Evolutionary conservation across 2,113 vertebrate species (phyloP).

Genomic region (Lepus americanus): DNA sequence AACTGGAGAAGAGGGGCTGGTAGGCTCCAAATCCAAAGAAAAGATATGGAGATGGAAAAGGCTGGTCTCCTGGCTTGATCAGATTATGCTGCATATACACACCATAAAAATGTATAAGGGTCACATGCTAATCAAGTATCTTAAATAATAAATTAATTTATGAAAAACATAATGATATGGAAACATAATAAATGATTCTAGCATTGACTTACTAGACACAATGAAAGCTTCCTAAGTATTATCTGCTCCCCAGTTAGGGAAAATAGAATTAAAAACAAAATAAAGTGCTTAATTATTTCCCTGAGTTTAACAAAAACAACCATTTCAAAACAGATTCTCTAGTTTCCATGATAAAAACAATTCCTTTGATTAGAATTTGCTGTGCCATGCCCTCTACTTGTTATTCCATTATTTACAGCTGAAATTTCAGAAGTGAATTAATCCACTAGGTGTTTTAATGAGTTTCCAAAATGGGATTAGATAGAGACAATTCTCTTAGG

Average conservation of each 20-base stretch:
- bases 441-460: constrained; percentile 84
- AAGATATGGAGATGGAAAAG: too few relatives aligned
- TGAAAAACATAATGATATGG: too few relatives aligned
- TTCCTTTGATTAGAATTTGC: constrained; percentile 64
- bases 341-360: not conserved
- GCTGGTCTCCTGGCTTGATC: too few relatives aligned
- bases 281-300: not conserved
- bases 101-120: too few relatives aligned
- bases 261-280: not conserved
- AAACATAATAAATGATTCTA: not conserved
- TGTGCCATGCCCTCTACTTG: constrained; percentile 62
- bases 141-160: too few relatives aligned
- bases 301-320: constrained; percentile 14
- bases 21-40: too few relatives aligned
- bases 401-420: constrained; percentile 78
- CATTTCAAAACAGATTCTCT: constrained; percentile 63
- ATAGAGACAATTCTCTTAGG: constrained; percentile 81
- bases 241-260: not conserved
- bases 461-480: constrained; percentile 83
- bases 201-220: not conserved
- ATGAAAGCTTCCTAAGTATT: not conserved
- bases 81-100: too few relatives aligned
- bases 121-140: too few relatives aligned
- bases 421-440: constrained; percentile 79
- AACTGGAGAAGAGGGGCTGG: too few relatives aligned